Evolutionary conservation across 2,113 vertebrate genomes (phyloP).

Genomic region (Paedocypris sp.): DNA sequence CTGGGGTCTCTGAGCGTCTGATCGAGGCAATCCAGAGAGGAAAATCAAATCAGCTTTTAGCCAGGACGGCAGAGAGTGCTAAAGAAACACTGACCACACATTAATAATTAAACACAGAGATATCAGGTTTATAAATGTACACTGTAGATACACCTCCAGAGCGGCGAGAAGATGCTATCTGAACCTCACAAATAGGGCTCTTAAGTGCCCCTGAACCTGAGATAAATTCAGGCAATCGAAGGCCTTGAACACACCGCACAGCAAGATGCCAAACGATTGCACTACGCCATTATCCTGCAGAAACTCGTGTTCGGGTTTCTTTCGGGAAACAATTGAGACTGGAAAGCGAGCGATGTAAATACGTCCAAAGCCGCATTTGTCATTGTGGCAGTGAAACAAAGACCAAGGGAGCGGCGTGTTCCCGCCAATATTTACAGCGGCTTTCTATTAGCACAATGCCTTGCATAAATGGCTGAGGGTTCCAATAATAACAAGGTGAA

Average conservation of each 20-base stretch:
- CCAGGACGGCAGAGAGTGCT: constrained; percentile 25
- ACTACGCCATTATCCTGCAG: not conserved
- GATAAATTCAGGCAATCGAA: constrained; percentile 18
- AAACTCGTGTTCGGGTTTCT: constrained; percentile 10
- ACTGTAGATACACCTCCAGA: constrained; percentile 2
- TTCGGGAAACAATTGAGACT: not conserved
- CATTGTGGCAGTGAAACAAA: constrained; percentile 15
- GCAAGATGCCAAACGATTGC: constrained; percentile 9
- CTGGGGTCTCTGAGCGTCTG: constrained; percentile 14
- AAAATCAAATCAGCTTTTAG: constrained; percentile 36
- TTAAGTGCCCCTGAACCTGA: constrained; percentile 4
- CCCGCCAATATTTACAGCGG: constrained; percentile 14
- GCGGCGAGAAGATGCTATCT: constrained; percentile 17
- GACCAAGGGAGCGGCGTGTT: constrained; percentile 4
- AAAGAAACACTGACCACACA: constrained; percentile 35
- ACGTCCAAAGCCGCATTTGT: not conserved
- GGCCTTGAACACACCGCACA: not conserved
- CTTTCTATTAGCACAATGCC: constrained; percentile 1
- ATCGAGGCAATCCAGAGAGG: constrained; percentile 25
- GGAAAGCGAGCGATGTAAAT: not conserved
- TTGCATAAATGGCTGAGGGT: constrained; percentile 1
- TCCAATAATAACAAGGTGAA: constrained; percentile 6
- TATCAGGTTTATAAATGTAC: constrained; percentile 10
- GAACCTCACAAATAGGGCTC: constrained; percentile 6
- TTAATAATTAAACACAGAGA: constrained; percentile 31